Percentiles rank a stretch among this genome's conserved stretches.
phyloP scores from a whole-genome alignment of 2,888 invertebrate genomes.

The Tenthredo distinguenda region DNA sequence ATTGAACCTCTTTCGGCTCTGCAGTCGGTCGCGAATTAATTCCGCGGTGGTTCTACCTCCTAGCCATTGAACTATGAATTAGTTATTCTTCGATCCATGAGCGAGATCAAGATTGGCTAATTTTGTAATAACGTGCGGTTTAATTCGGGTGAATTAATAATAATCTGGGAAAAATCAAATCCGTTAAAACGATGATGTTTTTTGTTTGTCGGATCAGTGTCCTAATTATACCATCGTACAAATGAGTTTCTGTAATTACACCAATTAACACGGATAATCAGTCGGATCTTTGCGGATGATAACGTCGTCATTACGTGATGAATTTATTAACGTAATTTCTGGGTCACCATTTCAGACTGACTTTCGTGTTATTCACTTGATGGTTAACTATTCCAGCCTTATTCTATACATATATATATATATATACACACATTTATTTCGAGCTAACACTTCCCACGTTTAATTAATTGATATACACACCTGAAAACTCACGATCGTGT shows the following conservation, averaged over 20 bases:
- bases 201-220: not conserved
- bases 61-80: not conserved
- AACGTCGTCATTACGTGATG: conserved; percentile 9
- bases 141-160: not conserved
- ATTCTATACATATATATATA: not conserved
- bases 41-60: not conserved
- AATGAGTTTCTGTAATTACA: not conserved
- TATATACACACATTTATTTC: not conserved
- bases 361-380: not conserved
- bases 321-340: not conserved
- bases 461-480: conserved; percentile 4
- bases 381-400: not conserved
- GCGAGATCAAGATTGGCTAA: not conserved
- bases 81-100: not conserved
- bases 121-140: not conserved
- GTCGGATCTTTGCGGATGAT: not conserved
- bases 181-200: not conserved
- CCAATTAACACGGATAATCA: not conserved
- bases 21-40: not conserved
- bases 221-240: not conserved
- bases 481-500: not conserved
- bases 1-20: not conserved
- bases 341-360: not conserved
- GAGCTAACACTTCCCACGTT: not conserved
- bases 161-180: not conserved